Evolutionary conservation across 2,888 invertebrate genomes (phyloP), one percentile per base, ranked within the genome.

Genomic region (Standfussiana lucernea): DNA sequence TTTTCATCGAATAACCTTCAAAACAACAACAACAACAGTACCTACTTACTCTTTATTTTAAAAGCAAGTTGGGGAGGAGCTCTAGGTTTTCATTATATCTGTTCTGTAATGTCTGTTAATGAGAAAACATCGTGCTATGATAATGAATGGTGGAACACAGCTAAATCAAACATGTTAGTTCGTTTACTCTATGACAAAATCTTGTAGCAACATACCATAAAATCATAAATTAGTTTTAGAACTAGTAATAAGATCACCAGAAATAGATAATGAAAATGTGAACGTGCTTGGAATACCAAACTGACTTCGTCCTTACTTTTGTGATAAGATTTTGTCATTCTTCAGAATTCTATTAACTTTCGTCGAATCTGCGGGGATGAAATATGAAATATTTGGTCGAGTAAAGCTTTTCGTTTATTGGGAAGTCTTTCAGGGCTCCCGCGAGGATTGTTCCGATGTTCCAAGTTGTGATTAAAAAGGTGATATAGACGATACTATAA

Each of bases 311-410:
- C 32, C 67, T 67, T 50, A 70, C 40, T 8, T 62, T 62, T 71
- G 21, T 50, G 18, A 47, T 53, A 70, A 64, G 83, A 62, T 77
- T 35, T 82, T 59, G 32, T 59, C 28, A 62, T 70, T 61, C 42
- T 66, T 82, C 28, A 56, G 62, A 70, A 50, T 83, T 80, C 67
- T 53, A 69, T 68, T 68, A 68, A 64, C 35, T 72, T 47, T 77
- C 15, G 21, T 47, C 24, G 35, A 50, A 28, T n/a, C 10, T 61
- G 56, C 40, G 37, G n/a, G 65, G 15, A 65, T 32, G 35, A 28
- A 53, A 72, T 66, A 69, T 83, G 53, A 66, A 72, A 70, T 70
- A 72, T 79, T 77, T 72, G 64, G n/a, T 53, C 59, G 18, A 59
- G n/a, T 35, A 24, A 61, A 45, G 65, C 35, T 59, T 61, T 53